Conservation (phyloP, 2,888 invertebrate species). For the Drosophila monieri region DNA sequence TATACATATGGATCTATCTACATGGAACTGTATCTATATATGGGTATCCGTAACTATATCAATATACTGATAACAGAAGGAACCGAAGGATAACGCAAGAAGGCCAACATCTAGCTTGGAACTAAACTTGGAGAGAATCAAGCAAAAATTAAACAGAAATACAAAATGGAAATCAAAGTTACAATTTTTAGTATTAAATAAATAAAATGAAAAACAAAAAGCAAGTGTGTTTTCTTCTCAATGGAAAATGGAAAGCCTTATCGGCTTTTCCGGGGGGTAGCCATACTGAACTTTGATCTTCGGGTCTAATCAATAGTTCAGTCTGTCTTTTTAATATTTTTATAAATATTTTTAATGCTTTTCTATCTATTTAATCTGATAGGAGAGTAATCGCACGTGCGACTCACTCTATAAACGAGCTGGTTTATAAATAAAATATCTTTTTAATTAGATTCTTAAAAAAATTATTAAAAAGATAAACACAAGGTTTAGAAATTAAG, state of each 20-base stretch:
- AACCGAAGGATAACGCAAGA: slow-evolving; percentile 2
- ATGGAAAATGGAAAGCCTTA: background rate
- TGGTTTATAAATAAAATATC: too few species aligned
- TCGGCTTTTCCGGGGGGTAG: background rate
- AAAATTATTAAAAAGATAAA: too few species aligned
- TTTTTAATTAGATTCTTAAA: too few species aligned
- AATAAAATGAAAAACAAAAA: slow-evolving; percentile 36
- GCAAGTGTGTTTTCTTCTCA: background rate
- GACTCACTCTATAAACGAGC: background rate
- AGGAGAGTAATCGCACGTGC: background rate
- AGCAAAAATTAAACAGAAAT: slow-evolving; percentile 26
- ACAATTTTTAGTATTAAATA: slow-evolving; percentile 50
- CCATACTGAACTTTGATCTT: background rate
- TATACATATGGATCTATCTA: slow-evolving; percentile 15
- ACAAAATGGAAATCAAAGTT: slow-evolving; percentile 44
- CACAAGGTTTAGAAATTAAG: too few species aligned
- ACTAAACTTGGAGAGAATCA: slow-evolving; percentile 7
- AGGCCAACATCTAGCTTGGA: background rate
- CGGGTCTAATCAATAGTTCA: background rate
- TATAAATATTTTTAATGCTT: too few species aligned
- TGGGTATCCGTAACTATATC: slow-evolving; percentile 32
- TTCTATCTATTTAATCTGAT: background rate
- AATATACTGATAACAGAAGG: slow-evolving; percentile 26
- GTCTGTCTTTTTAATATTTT: background rate
- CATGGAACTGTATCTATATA: background rate